Percentiles rank a stretch among this genome's conserved stretches.
These are phyloP conservation scores for Aplochiton taeniatus DNA, from an alignment of 2,797 vertebrate species.

Conservation along the genomic window DNA sequence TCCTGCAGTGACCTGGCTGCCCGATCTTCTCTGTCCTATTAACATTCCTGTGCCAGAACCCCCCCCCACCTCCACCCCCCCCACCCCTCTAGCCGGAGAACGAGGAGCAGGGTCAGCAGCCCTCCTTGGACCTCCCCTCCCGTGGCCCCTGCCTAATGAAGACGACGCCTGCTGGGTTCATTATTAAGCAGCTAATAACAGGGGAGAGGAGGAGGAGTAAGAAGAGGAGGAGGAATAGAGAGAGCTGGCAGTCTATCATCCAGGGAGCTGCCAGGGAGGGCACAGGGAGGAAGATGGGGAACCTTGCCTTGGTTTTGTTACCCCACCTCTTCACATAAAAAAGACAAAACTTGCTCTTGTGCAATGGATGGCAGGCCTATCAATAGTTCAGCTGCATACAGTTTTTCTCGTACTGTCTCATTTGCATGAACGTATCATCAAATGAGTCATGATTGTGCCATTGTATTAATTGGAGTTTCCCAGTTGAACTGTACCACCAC, in stretches of 20 bases:
- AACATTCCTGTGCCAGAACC: constrained; percentile 76
- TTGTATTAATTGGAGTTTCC: no score
- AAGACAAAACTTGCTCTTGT: no score
- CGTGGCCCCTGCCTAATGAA: constrained; percentile 68
- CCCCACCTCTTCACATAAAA: no score
- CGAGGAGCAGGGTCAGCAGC: constrained; percentile 66
- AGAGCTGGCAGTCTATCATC: background rate
- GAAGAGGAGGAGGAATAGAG: constrained; percentile 31
- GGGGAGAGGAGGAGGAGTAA: constrained; percentile 43
- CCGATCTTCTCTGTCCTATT: constrained; percentile 65
- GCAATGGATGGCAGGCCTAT: no score
- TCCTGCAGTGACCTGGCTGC: constrained; percentile 57
- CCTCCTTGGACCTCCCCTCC: constrained; percentile 41
- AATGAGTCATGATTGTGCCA: no score
- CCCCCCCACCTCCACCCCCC: constrained; percentile 38
- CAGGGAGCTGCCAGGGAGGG: no score
- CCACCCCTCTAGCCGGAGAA: constrained; percentile 43
- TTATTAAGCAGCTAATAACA: constrained; percentile 75
- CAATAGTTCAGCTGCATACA: no score
- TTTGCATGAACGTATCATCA: no score
- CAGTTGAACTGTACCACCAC: no score
- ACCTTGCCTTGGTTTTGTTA: no score
- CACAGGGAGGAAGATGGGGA: no score
- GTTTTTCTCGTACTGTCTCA: no score
- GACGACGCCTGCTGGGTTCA: constrained; percentile 72